Base-by-base conservation (phyloP, 2,113 vertebrate genomes). In the Anolis sagrei region DNA sequence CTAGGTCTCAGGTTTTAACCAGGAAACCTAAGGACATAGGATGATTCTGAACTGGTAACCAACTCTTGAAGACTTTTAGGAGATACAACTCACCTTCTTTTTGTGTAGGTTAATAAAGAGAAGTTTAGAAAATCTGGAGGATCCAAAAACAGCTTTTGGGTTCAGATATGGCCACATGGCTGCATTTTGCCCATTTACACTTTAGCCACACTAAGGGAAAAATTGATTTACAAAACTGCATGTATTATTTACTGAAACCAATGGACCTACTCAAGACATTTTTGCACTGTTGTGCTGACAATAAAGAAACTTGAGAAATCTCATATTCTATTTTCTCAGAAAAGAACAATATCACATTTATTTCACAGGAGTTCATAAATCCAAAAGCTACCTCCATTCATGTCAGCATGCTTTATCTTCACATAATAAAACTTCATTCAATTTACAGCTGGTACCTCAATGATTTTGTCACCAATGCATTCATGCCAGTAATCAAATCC, bases 401-500 rank as follows among this genome's bases (percentile, higher is more conserved):
- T 87, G 74, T 81, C 87, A 79, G 36, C 1, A 19, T 62, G 39
- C 34, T 32, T 90, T 85, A 81, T 83, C 80, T 83, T 89, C 7
- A 82, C 68, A 23, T n/a, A 87, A 76, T 79, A 85, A 87, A 87
- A 49, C 44, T 66, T 87, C 29, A 44, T 81, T 86, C 54, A 77
- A 76, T 88, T 90, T 92, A 88, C 27, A 85, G 14, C 19, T 76
- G 48, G 4, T 85, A 87, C 76, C 80, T 75, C 79, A 75, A 29
- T 79, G 64, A 74, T 83, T 92, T 91, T 90, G 49, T 81, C 89
- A 89, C 79, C 68, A 86, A 86, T 84, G 83, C 81, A 88, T 86
- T 90, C 44, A 90, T 84, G 82, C 88, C 89, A 92, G 82, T 69
- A 92, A 90, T 89, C 87, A 92, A 76, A 89, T 88, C 54, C 74